Conservation (phyloP, 2,888 invertebrate species). For the Agrochola lychnidis region DNA sequence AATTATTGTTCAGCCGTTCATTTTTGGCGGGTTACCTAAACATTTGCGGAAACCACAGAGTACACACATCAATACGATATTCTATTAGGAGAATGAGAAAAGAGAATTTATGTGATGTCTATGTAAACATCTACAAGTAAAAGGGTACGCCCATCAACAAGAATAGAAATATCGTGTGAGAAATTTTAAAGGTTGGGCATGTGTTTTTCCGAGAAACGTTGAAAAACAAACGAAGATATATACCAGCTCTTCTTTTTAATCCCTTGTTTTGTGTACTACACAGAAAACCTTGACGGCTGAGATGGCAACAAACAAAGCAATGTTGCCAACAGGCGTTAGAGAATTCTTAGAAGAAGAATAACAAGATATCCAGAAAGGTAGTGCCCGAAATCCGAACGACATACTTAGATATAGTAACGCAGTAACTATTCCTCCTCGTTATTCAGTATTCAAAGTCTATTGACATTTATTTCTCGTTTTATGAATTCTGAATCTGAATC, state of each 20-base stretch:
- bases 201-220: conserved; percentile 59
- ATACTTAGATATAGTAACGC: not conserved
- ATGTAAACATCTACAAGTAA: conserved; percentile 60
- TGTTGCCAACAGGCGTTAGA: conserved; percentile 21
- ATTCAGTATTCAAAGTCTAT: conserved; percentile 45
- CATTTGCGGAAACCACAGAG: conserved; percentile 42
- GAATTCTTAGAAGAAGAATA: conserved; percentile 33
- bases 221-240: conserved; percentile 58
- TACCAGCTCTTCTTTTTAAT: conserved; percentile 48
- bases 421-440: conserved; percentile 18
- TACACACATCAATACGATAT: conserved; percentile 49
- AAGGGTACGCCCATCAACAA: conserved; percentile 53
- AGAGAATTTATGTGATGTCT: conserved; percentile 58
- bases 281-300: conserved; percentile 45
- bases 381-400: conserved; percentile 13
- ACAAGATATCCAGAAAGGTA: conserved; percentile 25
- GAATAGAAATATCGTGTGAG: conserved; percentile 60
- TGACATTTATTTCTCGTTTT: conserved; percentile 47
- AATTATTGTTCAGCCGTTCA: not conserved
- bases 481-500: conserved; percentile 55
- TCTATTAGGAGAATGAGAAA: conserved; percentile 52
- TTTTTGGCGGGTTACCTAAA: conserved; percentile 23
- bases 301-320: conserved; percentile 48
- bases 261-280: conserved; percentile 55
- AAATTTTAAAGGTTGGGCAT: conserved; percentile 59